Evolutionary conservation across 30 jellyfish, hydroid and myxozoan genomes (phyloP).

Genomic region (Rhopilema esculentum): DNA sequence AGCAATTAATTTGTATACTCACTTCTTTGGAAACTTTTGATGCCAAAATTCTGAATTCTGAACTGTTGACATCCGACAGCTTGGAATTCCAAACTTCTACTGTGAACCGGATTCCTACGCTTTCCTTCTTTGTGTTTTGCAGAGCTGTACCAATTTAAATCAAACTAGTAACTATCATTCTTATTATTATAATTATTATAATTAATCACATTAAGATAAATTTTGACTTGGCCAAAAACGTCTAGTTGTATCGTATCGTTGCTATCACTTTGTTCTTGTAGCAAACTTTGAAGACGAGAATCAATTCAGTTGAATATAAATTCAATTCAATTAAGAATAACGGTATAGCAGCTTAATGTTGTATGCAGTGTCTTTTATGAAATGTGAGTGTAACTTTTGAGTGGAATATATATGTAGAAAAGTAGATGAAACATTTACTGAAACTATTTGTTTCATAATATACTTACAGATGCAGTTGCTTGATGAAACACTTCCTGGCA

Average conservation of each 20-base stretch:
- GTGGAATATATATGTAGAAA: no score
- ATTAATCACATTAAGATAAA: no score
- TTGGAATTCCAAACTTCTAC: slow-evolving; percentile 39
- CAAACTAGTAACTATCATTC: no score
- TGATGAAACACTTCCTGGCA: slow-evolving; percentile 50
- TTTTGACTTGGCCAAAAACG: not conserved
- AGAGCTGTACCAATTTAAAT: slow-evolving; percentile 8
- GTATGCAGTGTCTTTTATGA: not conserved
- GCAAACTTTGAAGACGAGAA: no score
- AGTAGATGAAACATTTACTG: no score
- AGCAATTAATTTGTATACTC: no score
- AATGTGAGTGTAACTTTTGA: not conserved
- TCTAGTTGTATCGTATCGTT: no score
- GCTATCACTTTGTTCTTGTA: no score
- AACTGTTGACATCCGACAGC: slow-evolving; percentile 23
- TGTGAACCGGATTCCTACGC: slow-evolving; percentile 45
- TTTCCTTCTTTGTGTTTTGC: slow-evolving; percentile 1
- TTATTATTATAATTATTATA: no score
- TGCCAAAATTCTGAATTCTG: slow-evolving; percentile 59
- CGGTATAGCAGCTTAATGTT: no score
- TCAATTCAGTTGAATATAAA: no score
- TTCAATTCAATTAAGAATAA: no score
- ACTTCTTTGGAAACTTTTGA: slow-evolving; percentile 60
- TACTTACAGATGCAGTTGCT: slow-evolving; percentile 70
- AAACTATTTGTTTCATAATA: not conserved